Percentiles rank a stretch among this genome's conserved stretches.
phyloP scores from a whole-genome alignment of 2,113 vertebrate genomes.

The Pardalotus punctatus region DNA sequence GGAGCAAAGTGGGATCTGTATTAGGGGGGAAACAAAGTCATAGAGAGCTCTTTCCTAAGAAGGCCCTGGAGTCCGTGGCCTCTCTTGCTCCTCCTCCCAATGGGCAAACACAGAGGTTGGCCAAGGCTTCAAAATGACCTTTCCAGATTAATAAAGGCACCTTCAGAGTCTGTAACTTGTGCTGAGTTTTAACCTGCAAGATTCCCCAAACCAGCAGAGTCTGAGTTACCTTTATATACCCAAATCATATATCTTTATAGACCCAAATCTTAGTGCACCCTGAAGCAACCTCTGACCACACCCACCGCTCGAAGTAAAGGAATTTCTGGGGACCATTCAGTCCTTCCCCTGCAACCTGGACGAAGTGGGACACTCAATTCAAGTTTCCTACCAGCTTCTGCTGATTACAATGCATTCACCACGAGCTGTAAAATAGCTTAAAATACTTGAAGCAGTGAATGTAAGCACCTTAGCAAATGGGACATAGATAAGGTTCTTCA shows the following conservation, averaged over 20 bases:
- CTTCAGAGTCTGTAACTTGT: background rate
- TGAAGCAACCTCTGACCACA: background rate
- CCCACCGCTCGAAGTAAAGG: background rate
- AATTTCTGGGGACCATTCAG: background rate
- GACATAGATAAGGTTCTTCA: background rate
- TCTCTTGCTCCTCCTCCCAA: background rate
- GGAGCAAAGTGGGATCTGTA: background rate
- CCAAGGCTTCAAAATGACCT: background rate
- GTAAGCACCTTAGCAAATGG: background rate
- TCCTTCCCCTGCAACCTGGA: background rate
- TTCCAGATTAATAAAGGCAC: background rate
- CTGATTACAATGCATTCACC: background rate
- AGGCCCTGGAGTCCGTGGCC: background rate
- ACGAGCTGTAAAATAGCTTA: background rate
- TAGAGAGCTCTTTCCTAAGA: background rate
- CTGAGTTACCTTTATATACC: background rate
- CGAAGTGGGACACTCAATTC: background rate
- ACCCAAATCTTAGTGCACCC: background rate
- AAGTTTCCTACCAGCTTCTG: background rate
- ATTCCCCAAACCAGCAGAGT: background rate
- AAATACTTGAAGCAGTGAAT: background rate
- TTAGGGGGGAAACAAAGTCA: background rate
- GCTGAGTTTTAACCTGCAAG: background rate
- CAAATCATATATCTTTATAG: background rate
- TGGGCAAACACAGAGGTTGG: background rate